A percentile compares a stretch with the other conserved stretches of the same genome.
Conservation (phyloP, 2,888 invertebrate species). For the Oconnorella tubifera region DNA sequence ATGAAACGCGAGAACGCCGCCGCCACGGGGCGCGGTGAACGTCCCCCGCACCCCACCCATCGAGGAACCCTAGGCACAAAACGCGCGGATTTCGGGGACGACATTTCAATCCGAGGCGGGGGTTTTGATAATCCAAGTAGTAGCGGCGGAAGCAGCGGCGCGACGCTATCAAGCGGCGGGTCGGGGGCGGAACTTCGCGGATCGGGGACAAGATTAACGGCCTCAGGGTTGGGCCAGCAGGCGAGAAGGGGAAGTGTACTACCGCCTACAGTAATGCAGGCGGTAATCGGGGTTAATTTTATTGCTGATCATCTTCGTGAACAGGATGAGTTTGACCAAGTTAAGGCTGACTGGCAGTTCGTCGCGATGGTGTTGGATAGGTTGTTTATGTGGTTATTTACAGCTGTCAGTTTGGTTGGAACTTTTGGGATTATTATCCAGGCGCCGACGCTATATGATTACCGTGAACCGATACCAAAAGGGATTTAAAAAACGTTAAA, state of each 20-base stretch:
- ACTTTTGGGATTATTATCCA: slow-evolving; percentile 74
- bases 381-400: slow-evolving; percentile 84
- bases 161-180: background rate
- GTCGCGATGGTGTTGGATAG: slow-evolving; percentile 89
- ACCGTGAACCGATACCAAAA: slow-evolving; percentile 57
- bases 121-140: background rate
- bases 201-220: background rate
- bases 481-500: too few species aligned
- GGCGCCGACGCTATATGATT: slow-evolving; percentile 83
- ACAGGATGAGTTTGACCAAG: slow-evolving; percentile 38
- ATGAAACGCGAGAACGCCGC: background rate
- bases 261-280: slow-evolving; percentile 34
- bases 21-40: background rate
- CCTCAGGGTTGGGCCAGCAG: background rate
- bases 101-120: slow-evolving; percentile 18
- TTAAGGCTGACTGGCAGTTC: slow-evolving; percentile 68
- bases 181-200: slow-evolving; percentile 6
- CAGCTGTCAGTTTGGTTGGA: slow-evolving; percentile 41
- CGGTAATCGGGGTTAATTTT: slow-evolving; percentile 38
- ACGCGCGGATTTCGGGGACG: slow-evolving; percentile 29
- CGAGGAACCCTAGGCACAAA: slow-evolving; percentile 12
- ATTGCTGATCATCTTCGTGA: slow-evolving; percentile 39
- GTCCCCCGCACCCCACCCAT: background rate
- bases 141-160: background rate
- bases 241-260: slow-evolving; percentile 16